Conservation (phyloP, 1,140 invertebrate genomes). For the Acromyrmex charruanus region DNA sequence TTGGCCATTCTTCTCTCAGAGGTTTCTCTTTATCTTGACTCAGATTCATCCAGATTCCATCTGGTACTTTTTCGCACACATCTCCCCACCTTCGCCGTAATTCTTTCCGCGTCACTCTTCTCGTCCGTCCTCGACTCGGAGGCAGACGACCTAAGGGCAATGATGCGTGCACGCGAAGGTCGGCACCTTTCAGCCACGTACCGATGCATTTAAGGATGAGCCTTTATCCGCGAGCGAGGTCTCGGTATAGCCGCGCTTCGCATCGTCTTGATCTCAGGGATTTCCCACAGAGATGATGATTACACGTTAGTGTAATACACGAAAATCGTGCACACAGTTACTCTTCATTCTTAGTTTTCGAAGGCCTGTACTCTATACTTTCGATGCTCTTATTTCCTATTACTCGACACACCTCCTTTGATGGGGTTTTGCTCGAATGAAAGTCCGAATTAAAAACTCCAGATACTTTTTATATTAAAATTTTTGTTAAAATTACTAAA, state of each 20-base stretch:
- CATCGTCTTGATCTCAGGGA: constrained; percentile 66
- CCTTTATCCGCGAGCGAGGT: constrained; percentile 26
- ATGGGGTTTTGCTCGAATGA: not conserved
- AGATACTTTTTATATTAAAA: not conserved
- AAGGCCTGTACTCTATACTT: constrained; percentile 12
- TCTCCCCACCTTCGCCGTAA: constrained; percentile 61
- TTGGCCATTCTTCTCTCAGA: constrained; percentile 82
- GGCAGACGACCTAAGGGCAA: constrained; percentile 81
- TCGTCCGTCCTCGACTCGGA: constrained; percentile 63
- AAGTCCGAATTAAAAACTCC: constrained; percentile 7
- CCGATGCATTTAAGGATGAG: constrained; percentile 50
- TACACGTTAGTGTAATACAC: constrained; percentile 53
- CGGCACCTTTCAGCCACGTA: constrained; percentile 67
- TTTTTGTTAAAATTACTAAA: not conserved
- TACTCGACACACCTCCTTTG: not conserved
- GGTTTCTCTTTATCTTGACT: constrained; percentile 59
- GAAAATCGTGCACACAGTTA: constrained; percentile 64
- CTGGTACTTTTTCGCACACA: constrained; percentile 66
- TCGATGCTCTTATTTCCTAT: constrained; percentile 9
- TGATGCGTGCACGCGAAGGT: constrained; percentile 73
- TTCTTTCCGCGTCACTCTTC: constrained; percentile 54
- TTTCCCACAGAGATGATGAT: constrained; percentile 82
- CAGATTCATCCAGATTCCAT: constrained; percentile 65
- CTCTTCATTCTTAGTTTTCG: constrained; percentile 62
- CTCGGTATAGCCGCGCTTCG: constrained; percentile 34